Percentiles rank a stretch among this genome's conserved stretches.
Evolutionary conservation across 2,113 vertebrate genomes (phyloP).

Genomic region (Hiodon tergisus): DNA sequence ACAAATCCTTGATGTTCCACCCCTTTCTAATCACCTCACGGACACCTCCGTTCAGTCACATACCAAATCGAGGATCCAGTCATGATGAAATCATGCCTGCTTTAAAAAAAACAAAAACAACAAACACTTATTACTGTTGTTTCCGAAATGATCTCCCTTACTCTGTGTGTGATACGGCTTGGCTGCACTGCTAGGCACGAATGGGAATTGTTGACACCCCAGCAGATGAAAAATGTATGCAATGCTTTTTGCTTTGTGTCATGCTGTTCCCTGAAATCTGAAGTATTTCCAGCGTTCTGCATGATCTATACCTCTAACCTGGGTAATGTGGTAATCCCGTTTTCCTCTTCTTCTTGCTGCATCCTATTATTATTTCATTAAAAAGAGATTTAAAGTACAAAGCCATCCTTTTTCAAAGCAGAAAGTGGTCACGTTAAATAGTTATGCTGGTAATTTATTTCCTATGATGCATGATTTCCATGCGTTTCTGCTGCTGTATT

Average conservation of each 20-base stretch:
- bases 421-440: conserved; percentile 23
- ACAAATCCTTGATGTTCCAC: conserved; percentile 9
- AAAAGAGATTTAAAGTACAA: conserved; percentile 42
- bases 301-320: conserved; percentile 35
- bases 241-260: not conserved
- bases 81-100: not conserved
- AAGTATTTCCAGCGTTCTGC: conserved; percentile 34
- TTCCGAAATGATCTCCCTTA: too few species aligned
- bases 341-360: conserved; percentile 28
- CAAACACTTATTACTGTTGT: too few species aligned
- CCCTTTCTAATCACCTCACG: conserved; percentile 22
- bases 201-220: too few species aligned
- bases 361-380: conserved; percentile 27
- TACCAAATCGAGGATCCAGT: not conserved
- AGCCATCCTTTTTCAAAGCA: conserved; percentile 18
- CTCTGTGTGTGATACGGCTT: too few species aligned
- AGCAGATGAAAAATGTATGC: too few species aligned
- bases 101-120: too few species aligned
- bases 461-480: not conserved
- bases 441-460: conserved; percentile 2
- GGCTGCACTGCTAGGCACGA: too few species aligned
- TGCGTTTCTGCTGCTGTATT: not conserved
- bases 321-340: conserved; percentile 36
- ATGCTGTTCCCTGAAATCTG: conserved; percentile 36
- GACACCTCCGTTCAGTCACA: conserved; percentile 16